These are phyloP conservation scores for Conchocele bisecta DNA, from an alignment of 2,888 invertebrate genomes.

Conservation along the genomic window DNA sequence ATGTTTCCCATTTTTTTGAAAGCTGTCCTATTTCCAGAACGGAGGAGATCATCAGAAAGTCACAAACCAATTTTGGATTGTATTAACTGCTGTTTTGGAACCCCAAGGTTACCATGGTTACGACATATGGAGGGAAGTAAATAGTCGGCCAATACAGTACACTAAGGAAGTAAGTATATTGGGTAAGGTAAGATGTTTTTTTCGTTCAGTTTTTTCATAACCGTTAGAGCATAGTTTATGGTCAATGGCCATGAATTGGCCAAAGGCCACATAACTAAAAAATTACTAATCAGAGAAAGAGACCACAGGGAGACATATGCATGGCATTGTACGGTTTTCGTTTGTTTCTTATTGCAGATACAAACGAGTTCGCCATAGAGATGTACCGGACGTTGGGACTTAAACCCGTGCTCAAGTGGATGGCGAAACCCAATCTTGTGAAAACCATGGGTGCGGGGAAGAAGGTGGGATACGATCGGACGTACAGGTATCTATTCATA, in stretches of 20 bases:
- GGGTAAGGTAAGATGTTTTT: no score
- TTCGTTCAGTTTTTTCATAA: no score
- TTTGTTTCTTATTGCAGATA: conserved; percentile 31
- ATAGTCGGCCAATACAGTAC: no score
- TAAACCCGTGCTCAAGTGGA: conserved; percentile 56
- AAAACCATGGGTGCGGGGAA: conserved; percentile 51
- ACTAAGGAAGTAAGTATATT: no score
- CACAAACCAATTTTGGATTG: no score
- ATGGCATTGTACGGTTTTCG: not conserved
- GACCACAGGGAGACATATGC: not conserved
- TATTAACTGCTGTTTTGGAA: conserved; percentile 34
- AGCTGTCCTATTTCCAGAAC: conserved; percentile 46
- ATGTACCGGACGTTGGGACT: conserved; percentile 43
- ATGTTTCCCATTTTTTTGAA: conserved; percentile 19
- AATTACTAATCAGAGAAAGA: no score
- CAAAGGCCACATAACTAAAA: no score
- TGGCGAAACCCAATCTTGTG: conserved; percentile 54
- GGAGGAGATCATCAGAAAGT: no score
- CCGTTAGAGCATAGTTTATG: no score
- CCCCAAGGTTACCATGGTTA: conserved; percentile 23
- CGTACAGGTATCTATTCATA: conserved; percentile 58
- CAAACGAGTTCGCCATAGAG: conserved; percentile 28
- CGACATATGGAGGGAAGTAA: conserved; percentile 1
- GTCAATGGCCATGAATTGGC: no score
- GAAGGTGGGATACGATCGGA: conserved; percentile 61